phyloP scores from a whole-genome alignment of 2,797 vertebrate species.

The Thalassophryne amazonica region DNA sequence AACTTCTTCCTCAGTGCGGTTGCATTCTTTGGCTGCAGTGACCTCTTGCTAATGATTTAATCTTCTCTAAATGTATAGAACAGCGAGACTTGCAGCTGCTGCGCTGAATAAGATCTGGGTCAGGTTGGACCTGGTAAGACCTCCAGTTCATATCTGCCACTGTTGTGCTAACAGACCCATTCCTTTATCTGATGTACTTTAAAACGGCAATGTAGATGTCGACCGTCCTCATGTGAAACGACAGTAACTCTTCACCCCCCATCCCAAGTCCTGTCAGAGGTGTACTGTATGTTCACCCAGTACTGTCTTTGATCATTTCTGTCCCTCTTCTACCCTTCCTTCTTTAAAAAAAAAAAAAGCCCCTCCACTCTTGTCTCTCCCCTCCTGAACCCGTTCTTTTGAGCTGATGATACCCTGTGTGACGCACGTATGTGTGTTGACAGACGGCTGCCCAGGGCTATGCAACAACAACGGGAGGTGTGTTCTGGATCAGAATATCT shows the following conservation, averaged over 20 bases:
- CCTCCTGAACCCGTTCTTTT: constrained; percentile 31
- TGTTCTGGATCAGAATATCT: constrained; percentile 96
- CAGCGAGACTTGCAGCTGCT: no score
- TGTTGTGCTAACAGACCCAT: no score
- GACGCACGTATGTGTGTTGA: constrained; percentile 72
- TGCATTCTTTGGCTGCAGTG: no score
- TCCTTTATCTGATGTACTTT: neutral
- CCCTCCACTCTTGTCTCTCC: constrained; percentile 31
- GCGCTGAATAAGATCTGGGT: no score
- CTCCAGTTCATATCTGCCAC: no score
- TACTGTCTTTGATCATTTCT: constrained; percentile 74
- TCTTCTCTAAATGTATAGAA: no score
- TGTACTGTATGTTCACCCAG: constrained; percentile 82
- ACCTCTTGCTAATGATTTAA: no score
- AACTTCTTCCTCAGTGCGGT: no score
- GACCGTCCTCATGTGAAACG: constrained; percentile 89
- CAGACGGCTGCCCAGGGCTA: constrained; percentile 97
- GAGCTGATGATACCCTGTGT: constrained; percentile 41
- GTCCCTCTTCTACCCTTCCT: constrained; percentile 49
- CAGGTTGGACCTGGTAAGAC: no score
- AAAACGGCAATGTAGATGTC: constrained; percentile 2
- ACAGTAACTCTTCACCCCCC: constrained; percentile 81
- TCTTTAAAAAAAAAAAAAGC: no score
- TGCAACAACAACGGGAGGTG: constrained; percentile 99
- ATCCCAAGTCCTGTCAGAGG: constrained; percentile 88